phyloP scores from a whole-genome alignment of 2,888 invertebrate species.

The Autographa pulchrina region DNA sequence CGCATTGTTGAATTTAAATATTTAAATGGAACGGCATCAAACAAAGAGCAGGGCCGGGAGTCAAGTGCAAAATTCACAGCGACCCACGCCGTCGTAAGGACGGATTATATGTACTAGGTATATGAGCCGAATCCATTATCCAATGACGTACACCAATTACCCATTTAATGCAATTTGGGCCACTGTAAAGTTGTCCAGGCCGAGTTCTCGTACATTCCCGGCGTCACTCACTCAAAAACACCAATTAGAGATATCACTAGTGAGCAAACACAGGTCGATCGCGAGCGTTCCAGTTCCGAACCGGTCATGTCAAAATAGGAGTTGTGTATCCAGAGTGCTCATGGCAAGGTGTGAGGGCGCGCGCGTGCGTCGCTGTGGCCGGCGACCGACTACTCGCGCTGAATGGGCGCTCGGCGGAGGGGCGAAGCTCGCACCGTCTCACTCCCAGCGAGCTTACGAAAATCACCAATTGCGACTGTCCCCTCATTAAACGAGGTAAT shows the following conservation, averaged over 20 bases:
- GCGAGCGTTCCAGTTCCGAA: slow-evolving; percentile 76
- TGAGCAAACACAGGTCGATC: slow-evolving; percentile 76
- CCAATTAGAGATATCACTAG: slow-evolving; percentile 85
- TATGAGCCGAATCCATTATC: slow-evolving; percentile 87
- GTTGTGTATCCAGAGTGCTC: slow-evolving; percentile 74
- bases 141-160: slow-evolving; percentile 89
- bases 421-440: slow-evolving; percentile 85
- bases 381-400: slow-evolving; percentile 86
- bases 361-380: slow-evolving; percentile 86
- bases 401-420: slow-evolving; percentile 86
- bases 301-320: slow-evolving; percentile 80
- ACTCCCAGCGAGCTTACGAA: slow-evolving; percentile 87
- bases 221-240: slow-evolving; percentile 87
- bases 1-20: slow-evolving; percentile 81
- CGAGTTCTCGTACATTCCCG: slow-evolving; percentile 82
- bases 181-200: slow-evolving; percentile 83
- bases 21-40: slow-evolving; percentile 78
- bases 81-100: slow-evolving; percentile 80
- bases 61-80: slow-evolving; percentile 84
- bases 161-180: slow-evolving; percentile 89
- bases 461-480: slow-evolving; percentile 85
- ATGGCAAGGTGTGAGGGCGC: slow-evolving; percentile 77
- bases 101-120: slow-evolving; percentile 80
- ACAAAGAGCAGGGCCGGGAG: slow-evolving; percentile 79
- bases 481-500: slow-evolving; percentile 75